These are phyloP conservation scores for Cyrtodaria siliqua DNA, from an alignment of 2,888 invertebrate genomes.

Conservation along the genomic window DNA sequence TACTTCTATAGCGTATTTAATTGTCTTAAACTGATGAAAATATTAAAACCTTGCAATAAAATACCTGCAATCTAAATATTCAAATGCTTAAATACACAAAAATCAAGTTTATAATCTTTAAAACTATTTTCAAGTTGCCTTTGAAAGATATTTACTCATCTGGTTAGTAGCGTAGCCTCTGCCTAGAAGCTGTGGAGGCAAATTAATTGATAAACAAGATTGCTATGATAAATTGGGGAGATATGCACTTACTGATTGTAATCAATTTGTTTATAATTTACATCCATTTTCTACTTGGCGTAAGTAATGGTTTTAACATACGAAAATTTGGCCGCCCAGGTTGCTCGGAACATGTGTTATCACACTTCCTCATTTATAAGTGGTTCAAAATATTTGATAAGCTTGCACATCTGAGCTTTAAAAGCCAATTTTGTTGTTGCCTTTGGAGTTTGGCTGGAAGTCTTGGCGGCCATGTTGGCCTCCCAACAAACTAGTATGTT, in stretches of 20 bases:
- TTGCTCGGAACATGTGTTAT: slow-evolving; percentile 26
- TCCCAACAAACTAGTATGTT: too few species aligned
- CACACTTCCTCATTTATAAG: slow-evolving; percentile 9
- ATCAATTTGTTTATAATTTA: slow-evolving; percentile 68
- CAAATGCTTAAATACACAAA: background rate
- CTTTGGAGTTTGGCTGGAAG: too few species aligned
- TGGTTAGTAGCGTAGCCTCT: slow-evolving; percentile 6
- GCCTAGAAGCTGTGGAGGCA: slow-evolving; percentile 20
- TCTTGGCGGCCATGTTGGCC: too few species aligned
- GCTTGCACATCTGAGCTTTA: background rate
- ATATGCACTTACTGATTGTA: slow-evolving; percentile 57
- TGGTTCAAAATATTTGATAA: background rate
- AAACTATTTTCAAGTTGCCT: background rate
- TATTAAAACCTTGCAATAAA: too few species aligned
- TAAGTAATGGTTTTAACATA: slow-evolving; percentile 59
- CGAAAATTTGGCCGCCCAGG: slow-evolving; percentile 28
- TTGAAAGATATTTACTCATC: background rate
- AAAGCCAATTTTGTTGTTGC: too few species aligned
- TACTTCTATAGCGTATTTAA: too few species aligned
- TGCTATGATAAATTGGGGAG: slow-evolving; percentile 51
- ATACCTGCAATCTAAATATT: too few species aligned
- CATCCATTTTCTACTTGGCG: slow-evolving; percentile 59
- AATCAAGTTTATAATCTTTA: background rate
- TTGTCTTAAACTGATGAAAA: too few species aligned
- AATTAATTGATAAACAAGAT: slow-evolving; percentile 66